phyloP scores from a whole-genome alignment of 2,888 invertebrate species.

The Lasioglossum marginatum region DNA sequence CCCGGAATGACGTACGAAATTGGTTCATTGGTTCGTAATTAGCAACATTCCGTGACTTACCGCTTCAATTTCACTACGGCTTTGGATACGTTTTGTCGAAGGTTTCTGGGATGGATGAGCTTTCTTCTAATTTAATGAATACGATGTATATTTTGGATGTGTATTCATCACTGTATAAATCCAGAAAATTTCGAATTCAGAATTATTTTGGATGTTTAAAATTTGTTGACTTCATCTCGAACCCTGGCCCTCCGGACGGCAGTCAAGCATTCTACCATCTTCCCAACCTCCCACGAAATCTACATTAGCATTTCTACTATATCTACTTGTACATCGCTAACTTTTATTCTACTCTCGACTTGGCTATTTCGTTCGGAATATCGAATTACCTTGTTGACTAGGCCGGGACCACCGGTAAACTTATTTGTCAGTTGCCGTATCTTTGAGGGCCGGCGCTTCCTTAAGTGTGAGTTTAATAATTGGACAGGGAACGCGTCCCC shows the following conservation, averaged over 20 bases:
- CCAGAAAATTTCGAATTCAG: not conserved
- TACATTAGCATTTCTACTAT: not conserved
- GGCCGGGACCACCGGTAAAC: not conserved
- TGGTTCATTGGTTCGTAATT: constrained; percentile 15
- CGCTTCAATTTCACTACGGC: not conserved
- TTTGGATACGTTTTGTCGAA: not conserved
- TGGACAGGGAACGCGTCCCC: not conserved
- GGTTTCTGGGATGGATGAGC: too few species aligned
- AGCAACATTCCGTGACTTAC: not conserved
- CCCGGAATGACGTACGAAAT: constrained; percentile 6
- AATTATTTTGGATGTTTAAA: too few species aligned
- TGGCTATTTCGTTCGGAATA: not conserved
- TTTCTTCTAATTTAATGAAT: too few species aligned
- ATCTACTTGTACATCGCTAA: too few species aligned
- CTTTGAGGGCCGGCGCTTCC: not conserved
- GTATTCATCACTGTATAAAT: too few species aligned
- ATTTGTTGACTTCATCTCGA: too few species aligned
- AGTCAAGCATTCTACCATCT: not conserved
- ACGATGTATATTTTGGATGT: not conserved
- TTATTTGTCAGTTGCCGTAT: not conserved
- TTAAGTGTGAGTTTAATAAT: not conserved
- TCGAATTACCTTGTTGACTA: not conserved
- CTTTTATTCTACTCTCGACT: not conserved
- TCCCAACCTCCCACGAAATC: not conserved
- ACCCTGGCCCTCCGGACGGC: too few species aligned